Base-by-base conservation (phyloP, 2,113 vertebrate species). In the Takifugu bimaculatus region DNA sequence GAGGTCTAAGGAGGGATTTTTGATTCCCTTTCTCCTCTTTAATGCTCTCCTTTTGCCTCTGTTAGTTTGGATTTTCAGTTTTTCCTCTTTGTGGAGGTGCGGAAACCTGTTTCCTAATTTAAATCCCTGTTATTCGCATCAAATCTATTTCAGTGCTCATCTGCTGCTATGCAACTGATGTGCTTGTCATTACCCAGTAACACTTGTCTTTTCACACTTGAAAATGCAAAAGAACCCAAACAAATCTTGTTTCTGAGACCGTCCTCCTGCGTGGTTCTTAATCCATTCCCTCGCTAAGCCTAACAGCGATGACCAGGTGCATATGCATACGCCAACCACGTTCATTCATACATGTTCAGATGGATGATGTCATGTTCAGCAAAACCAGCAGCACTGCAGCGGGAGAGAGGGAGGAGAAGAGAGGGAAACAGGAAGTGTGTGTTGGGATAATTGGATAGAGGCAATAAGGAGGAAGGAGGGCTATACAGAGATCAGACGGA, bases 321-420 rank as follows among this genome's bases (percentile, higher is more conserved):
- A 20, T 35, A 27, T 39, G 28, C 25, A 59, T 50, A 60, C 45
- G 14, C 7, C 0, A 0, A 54, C 39, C 29, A 13, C 28, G 9
- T 63, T 78, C 77, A 85, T 85, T 84, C 77, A 87, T 60, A 65
- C 15, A 60, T 73, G 80, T 71, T 57, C 72, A 61, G 29, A 77
- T 13, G 4, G 28, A 70, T 85, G 83, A 85, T 80, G 79, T 87
- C 77, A 85, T 84, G 44, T 28, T 72, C 25, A 63, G 75, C 48
- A 2, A 56, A 58, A 64, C 53, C 72, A 57, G 65, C 52, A 54
- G 35, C 13, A 68, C 68, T 78, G 79, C 79, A 80, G 77, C 70
- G 62, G 32, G 51, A 62, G 67, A 54, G 32, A 13, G 29, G 32
- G 58, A 50, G 50, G 3, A n/a, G 48, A 13, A 26, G 57, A 35